Evolutionary conservation across 23 tunicate genomes (phyloP), one percentile per base, ranked within the genome.

Genomic region (Styela plicata): DNA sequence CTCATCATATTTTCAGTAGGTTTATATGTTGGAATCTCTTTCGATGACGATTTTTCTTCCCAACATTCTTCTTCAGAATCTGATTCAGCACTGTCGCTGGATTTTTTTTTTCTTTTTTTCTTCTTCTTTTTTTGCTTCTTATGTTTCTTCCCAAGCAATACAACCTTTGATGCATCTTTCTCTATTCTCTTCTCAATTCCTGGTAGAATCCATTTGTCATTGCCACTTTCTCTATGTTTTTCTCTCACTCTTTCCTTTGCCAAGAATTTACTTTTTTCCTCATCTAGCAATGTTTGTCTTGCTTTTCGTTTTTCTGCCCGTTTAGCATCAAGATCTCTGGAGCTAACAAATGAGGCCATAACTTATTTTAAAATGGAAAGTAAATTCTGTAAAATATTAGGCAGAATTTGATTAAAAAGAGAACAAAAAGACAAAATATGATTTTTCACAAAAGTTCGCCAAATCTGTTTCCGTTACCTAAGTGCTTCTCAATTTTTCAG

Each of bases 321-420:
- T 63, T 76, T 62, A 36, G 70, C 36, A 21, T 37, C 64, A 33
- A 89, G 34, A 26, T 89, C 88, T 52, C 33, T 71, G 22, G 83
- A 61, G 73, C 94, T 89, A 34, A 89, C 85, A 74, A 89, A 89
- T 31, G 89, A 79, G 36, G 87, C 80, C 85, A 84, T 83, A 28
- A 61, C 78, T 18, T 57, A 57, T 57, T 57, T n/a, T n/a, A n/a
- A n/a, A n/a, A n/a, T n/a, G n/a, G n/a, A n/a, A n/a, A n/a, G n/a
- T n/a, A n/a, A n/a, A n/a, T n/a, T n/a, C n/a, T n/a, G n/a, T n/a
- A n/a, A n/a, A n/a, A n/a, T n/a, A n/a, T n/a, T n/a, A n/a, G n/a
- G n/a, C n/a, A n/a, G n/a, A n/a, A n/a, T n/a, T n/a, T n/a, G n/a
- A n/a, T n/a, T n/a, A n/a, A n/a, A n/a, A n/a, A n/a, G n/a, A n/a